phyloP scores from a whole-genome alignment of 2,113 vertebrate species.

The Rhipidura dahli region DNA sequence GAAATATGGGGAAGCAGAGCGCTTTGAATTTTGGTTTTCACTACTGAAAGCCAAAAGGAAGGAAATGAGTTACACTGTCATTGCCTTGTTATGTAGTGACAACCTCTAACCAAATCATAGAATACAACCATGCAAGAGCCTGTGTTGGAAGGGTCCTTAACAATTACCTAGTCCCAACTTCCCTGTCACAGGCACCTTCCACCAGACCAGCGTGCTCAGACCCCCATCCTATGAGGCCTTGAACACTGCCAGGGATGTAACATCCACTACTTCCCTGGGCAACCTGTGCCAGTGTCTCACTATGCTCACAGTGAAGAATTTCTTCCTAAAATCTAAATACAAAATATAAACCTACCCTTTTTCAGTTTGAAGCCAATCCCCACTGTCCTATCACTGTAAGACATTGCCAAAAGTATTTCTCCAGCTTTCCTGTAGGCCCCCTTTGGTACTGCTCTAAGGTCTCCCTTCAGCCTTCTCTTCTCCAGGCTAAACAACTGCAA shows the following conservation, averaged over 20 bases:
- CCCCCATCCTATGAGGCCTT: background rate
- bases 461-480: background rate
- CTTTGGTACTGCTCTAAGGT: background rate
- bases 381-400: no score
- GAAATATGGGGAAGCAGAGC: background rate
- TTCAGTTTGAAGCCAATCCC: background rate
- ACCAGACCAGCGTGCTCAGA: background rate
- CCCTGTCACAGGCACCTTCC: background rate
- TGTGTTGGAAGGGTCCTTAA: background rate
- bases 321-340: background rate
- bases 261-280: background rate
- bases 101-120: background rate
- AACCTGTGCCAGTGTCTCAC: background rate
- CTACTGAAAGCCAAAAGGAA: background rate
- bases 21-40: background rate
- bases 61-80: background rate
- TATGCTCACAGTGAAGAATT: background rate
- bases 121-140: background rate
- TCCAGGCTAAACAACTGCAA: background rate
- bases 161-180: background rate
- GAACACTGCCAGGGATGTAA: no score
- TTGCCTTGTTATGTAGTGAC: background rate
- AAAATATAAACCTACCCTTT: background rate
- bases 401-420: background rate
- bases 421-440: background rate